phyloP scores from a whole-genome alignment of 2,113 vertebrate genomes.

The Spilogale gracilis region DNA sequence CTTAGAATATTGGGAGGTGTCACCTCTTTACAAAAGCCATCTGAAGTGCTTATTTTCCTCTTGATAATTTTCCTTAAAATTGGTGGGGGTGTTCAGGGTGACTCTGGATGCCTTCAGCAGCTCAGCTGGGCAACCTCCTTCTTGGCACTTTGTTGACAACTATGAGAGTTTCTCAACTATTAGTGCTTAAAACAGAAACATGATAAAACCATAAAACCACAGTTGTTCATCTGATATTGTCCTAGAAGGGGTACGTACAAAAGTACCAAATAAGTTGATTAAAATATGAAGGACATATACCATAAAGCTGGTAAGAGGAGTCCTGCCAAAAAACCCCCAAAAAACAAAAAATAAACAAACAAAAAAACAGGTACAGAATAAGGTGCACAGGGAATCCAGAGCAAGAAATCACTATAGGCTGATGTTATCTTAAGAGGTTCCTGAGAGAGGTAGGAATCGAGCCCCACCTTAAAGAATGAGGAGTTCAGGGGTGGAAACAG shows the following conservation, averaged over 20 bases:
- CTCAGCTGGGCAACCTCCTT: not conserved
- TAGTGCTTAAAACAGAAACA: constrained; percentile 23
- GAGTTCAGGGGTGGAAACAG: not conserved
- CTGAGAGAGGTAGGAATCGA: not conserved
- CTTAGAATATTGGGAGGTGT: not conserved
- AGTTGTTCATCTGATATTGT: not conserved
- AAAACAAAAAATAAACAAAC: no score
- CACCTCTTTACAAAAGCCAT: not conserved
- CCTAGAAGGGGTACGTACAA: not conserved
- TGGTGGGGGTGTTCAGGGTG: not conserved
- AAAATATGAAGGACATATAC: not conserved
- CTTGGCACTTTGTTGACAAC: not conserved
- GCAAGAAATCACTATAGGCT: not conserved
- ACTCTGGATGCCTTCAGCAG: not conserved
- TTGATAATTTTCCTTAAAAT: not conserved
- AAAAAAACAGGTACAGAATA: not conserved
- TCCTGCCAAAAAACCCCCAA: not conserved
- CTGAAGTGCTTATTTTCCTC: not conserved
- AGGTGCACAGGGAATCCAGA: not conserved
- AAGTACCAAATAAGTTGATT: not conserved
- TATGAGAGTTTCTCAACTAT: not conserved
- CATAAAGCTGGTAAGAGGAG: not conserved
- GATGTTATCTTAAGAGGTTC: not conserved
- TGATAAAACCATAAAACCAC: not conserved
- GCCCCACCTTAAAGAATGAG: not conserved